phyloP scores from a whole-genome alignment of 2,797 vertebrate genomes.

The Stomatorhinus walkeri region DNA sequence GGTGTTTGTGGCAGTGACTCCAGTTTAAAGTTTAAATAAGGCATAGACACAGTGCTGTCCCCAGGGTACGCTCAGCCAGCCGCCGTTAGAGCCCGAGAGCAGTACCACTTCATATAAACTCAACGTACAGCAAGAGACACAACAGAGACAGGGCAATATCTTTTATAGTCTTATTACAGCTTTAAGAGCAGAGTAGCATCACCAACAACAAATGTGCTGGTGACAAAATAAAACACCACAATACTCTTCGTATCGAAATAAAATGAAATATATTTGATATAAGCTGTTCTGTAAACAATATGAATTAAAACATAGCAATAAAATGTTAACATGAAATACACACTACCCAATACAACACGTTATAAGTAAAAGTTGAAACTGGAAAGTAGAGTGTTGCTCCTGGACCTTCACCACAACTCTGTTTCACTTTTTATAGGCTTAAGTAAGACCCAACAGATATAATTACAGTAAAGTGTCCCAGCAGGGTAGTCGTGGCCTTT shows the following conservation, averaged over 20 bases:
- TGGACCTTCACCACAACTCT: neutral
- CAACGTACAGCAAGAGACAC: neutral
- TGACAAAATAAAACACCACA: neutral
- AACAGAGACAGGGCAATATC: neutral
- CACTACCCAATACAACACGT: neutral
- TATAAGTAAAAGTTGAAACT: neutral
- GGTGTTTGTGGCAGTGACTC: neutral
- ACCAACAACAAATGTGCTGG: neutral
- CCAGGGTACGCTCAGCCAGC: neutral
- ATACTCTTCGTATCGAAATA: neutral
- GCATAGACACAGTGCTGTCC: neutral
- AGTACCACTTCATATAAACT: neutral
- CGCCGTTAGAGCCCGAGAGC: neutral
- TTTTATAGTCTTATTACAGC: neutral
- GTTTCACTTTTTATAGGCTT: neutral
- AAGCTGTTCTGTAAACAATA: neutral
- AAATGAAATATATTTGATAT: neutral
- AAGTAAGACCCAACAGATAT: neutral
- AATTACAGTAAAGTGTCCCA: neutral
- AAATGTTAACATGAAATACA: neutral
- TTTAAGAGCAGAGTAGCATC: neutral
- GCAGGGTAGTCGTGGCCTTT: neutral
- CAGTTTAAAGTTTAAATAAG: neutral
- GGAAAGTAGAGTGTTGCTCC: neutral
- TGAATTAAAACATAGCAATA: neutral